Base-by-base conservation (phyloP, 2,888 invertebrate genomes). In the Parasteatoda lunata region DNA sequence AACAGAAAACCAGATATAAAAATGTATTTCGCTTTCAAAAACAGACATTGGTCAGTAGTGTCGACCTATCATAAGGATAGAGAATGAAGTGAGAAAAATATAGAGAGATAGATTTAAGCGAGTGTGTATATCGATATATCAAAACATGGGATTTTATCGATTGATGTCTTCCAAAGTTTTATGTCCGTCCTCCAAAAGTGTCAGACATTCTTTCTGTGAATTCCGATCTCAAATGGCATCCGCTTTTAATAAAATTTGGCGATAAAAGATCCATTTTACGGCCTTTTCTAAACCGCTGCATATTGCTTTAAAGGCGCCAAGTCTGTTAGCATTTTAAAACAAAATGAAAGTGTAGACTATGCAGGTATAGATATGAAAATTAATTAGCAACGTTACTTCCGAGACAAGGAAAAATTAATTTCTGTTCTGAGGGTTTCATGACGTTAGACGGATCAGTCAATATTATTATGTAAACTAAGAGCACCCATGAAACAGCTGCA, bases 221-320 rank as follows among this genome's bases (percentile, higher is more conserved):
- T 82, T 82, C 82, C 82, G 54, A 76, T 82, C 76, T 30, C 59
- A 76, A 76, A 82, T 70, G 76, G 69, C 75, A 64, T 82, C 82
- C 82, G 82, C 75, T 82, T 82, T 82, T 82, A 82, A 82, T 82
- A 82, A 82, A 82, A 82, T 76, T 15, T 73, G 82, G 69, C 82
- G 68, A 82, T 82, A 82, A 82, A 82, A 76, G 82, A 11, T 54
- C 59, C 64, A 15, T 75, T 82, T 82, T 76, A 82, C 82, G 82
- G 82, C 76, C 47, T 15, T 47, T 48, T 45, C 64, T 15, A 76
- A 82, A 75, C 82, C 76, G 9, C 76, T 52, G 48, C 59, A 82
- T 76, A 82, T 82, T 82, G 82, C 51, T 49, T 4, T 15, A 64
- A 9, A 48, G 82, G 82, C 82, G 82, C 82, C 82, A 66, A 9